phyloP scores from a whole-genome alignment of 2,113 vertebrate species.

The Mixornis gularis region DNA sequence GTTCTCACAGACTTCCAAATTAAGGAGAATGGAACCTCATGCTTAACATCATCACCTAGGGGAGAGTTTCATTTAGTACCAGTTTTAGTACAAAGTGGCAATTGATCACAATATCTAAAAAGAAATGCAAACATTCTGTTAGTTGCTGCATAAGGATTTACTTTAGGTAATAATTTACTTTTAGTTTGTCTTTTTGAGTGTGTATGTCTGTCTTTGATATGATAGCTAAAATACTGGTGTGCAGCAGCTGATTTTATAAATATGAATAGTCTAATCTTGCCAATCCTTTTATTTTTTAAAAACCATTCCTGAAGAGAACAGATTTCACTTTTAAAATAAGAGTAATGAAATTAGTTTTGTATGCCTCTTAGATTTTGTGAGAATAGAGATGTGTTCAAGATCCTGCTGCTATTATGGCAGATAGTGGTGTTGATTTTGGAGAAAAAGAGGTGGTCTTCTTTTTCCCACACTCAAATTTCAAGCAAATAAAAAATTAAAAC shows the following conservation, averaged over 20 bases:
- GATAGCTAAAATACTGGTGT: neutral
- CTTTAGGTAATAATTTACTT: slow-evolving; percentile 43
- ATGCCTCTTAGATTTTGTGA: neutral
- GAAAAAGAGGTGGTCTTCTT: neutral
- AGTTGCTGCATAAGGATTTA: slow-evolving; percentile 14
- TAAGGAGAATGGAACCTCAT: neutral
- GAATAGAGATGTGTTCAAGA: neutral
- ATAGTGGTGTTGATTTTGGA: neutral
- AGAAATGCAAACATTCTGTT: neutral
- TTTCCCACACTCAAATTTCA: neutral
- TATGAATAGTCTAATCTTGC: neutral
- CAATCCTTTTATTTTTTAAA: neutral
- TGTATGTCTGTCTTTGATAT: neutral
- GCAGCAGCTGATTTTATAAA: neutral
- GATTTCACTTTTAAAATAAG: neutral
- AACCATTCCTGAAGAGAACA: neutral
- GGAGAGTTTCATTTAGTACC: neutral
- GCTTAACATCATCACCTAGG: neutral
- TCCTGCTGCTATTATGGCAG: neutral
- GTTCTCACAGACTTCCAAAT: neutral
- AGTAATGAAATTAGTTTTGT: neutral
- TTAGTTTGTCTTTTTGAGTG: neutral
- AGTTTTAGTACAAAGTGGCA: neutral
- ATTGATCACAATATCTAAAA: neutral
- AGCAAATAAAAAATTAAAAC: neutral